Percentiles rank a stretch among this genome's conserved stretches.
phyloP scores from a whole-genome alignment of 2,888 invertebrate species.

The Eupithecia centaureata region DNA sequence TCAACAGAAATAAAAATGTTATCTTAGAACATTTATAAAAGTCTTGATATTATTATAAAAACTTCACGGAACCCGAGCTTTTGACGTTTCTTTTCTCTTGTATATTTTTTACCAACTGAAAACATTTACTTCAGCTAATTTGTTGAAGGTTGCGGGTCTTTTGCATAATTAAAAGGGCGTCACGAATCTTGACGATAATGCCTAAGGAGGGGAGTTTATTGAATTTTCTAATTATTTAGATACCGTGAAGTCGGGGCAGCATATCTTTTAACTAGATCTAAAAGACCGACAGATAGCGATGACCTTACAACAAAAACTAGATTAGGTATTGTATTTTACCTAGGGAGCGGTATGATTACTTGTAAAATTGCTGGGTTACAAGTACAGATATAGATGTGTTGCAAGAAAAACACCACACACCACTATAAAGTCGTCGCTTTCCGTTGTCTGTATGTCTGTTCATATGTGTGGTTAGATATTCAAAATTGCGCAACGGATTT shows the following conservation, averaged over 20 bases:
- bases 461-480: too few species aligned
- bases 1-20: neutral
- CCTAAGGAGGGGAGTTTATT: slow-evolving; percentile 7
- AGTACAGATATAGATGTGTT: too few species aligned
- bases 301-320: neutral
- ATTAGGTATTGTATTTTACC: neutral
- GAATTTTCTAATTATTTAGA: slow-evolving; percentile 12
- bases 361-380: neutral
- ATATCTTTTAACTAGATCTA: neutral
- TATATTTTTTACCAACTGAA: slow-evolving; percentile 4
- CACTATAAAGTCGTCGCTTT: too few species aligned
- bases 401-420: too few species aligned
- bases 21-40: neutral
- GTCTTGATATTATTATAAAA: neutral
- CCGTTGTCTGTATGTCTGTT: too few species aligned
- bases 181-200: slow-evolving; percentile 9
- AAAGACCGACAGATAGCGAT: neutral
- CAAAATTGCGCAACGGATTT: too few species aligned
- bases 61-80: slow-evolving; percentile 6
- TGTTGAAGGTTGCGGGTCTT: slow-evolving; percentile 9
- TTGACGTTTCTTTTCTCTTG: slow-evolving; percentile 1
- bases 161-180: slow-evolving; percentile 18
- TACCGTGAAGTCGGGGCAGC: neutral
- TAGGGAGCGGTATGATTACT: neutral
- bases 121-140: slow-evolving; percentile 21